Evolutionary conservation across 2,797 vertebrate species (phyloP).

Genomic region (Cyprinella venusta): DNA sequence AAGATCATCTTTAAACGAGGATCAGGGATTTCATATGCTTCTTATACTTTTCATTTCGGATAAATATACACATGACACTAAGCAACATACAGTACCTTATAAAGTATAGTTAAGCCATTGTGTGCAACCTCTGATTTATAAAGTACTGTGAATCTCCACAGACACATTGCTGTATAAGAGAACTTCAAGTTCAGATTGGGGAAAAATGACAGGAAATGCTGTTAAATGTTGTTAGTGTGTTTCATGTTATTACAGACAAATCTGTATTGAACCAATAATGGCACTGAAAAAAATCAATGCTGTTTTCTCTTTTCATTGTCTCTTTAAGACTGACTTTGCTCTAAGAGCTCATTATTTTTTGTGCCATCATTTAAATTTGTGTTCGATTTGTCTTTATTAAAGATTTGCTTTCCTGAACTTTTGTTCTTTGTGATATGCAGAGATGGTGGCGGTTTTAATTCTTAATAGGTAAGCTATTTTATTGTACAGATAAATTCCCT

Average conservation of each 20-base stretch:
- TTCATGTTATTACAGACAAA: not conserved
- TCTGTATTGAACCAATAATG: not conserved
- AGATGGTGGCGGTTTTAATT: too few relatives aligned
- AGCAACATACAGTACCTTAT: not conserved
- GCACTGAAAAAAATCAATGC: not conserved
- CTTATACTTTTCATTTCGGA: not conserved
- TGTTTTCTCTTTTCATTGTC: not conserved
- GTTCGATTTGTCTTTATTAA: constrained; percentile 10
- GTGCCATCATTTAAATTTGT: not conserved
- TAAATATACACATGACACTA: not conserved
- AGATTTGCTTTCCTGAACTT: not conserved
- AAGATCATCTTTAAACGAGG: not conserved
- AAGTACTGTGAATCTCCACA: constrained; percentile 28
- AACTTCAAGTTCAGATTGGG: not conserved
- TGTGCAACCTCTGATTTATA: constrained; percentile 2
- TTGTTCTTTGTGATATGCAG: not conserved
- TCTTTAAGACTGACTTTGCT: not conserved
- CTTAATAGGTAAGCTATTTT: too few relatives aligned
- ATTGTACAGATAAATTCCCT: too few relatives aligned
- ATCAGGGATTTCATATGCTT: constrained; percentile 9
- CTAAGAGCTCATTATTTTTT: not conserved
- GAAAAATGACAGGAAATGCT: not conserved
- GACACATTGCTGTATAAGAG: constrained; percentile 7
- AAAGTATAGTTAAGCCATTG: constrained; percentile 19
- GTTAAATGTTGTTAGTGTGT: constrained; percentile 5